phyloP scores from a whole-genome alignment of 2,888 invertebrate species.

The Amiota communis region DNA sequence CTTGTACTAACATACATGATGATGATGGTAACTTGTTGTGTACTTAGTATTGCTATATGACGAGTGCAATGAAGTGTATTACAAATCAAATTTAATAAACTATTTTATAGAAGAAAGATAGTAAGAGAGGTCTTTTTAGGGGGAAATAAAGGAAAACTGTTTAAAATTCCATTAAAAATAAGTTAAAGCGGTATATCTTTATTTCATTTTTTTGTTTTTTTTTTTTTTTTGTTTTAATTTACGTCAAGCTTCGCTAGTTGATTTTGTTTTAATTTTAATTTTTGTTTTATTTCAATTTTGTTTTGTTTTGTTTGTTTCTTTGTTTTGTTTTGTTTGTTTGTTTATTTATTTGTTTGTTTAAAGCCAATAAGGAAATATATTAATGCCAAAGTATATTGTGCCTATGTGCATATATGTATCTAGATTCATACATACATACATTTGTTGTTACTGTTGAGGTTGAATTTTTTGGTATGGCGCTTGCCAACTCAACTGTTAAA shows the following conservation, averaged over 20 bases:
- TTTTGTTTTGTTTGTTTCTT: background rate
- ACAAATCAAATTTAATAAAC: too few species aligned
- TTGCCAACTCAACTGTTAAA: conserved; percentile 64
- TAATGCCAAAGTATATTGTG: too few species aligned
- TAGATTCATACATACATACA: background rate
- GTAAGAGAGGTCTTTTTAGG: too few species aligned
- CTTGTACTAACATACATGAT: too few species aligned
- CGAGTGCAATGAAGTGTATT: background rate
- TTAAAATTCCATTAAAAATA: conserved; percentile 54
- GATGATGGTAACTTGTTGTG: too few species aligned
- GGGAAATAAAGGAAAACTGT: conserved; percentile 31
- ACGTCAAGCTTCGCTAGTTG: background rate
- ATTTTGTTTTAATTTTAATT: background rate
- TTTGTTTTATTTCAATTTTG: conserved; percentile 1
- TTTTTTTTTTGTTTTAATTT: background rate
- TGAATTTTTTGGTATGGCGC: conserved; percentile 46
- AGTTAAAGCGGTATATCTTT: background rate
- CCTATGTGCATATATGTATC: background rate
- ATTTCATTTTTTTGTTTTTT: background rate
- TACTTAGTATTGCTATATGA: background rate
- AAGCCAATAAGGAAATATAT: conserved; percentile 7
- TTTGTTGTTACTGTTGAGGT: background rate
- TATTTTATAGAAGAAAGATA: too few species aligned
- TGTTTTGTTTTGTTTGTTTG: background rate
- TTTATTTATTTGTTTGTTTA: background rate